These are phyloP conservation scores for Calonectris borealis DNA, from an alignment of 2,113 vertebrate species.

Conservation along the genomic window DNA sequence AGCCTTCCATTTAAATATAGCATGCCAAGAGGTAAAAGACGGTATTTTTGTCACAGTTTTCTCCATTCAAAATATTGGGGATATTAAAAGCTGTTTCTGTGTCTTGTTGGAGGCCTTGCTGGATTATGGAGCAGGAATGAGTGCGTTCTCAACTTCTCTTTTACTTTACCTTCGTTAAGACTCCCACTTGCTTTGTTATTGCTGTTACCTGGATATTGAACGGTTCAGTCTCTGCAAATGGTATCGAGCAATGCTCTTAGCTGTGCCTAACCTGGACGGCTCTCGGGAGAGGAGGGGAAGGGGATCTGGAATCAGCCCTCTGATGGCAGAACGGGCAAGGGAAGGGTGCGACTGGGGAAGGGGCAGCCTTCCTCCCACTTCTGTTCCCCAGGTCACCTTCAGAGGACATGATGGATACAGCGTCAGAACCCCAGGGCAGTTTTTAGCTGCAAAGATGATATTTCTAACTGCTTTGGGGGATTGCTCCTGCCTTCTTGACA, in stretches of 20 bases:
- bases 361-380: background rate
- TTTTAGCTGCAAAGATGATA: background rate
- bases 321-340: fast-evolving
- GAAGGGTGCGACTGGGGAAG: background rate
- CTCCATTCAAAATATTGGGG: background rate
- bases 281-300: background rate
- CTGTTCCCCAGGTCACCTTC: background rate
- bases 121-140: background rate
- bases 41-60: background rate
- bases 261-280: background rate
- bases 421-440: fast-evolving
- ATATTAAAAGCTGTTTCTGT: background rate
- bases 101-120: background rate
- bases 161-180: background rate
- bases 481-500: background rate
- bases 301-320: background rate
- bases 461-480: too few species aligned
- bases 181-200: fast-evolving
- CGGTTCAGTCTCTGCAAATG: fast-evolving
- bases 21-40: background rate
- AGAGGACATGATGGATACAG: fast-evolving
- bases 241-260: fast-evolving
- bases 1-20: background rate
- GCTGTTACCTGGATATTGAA: background rate
- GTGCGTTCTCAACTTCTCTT: background rate